Evolutionary conservation across 1,140 invertebrate species (phyloP), one percentile per base, ranked within the genome.

Genomic region (Neodiprion pinetum): DNA sequence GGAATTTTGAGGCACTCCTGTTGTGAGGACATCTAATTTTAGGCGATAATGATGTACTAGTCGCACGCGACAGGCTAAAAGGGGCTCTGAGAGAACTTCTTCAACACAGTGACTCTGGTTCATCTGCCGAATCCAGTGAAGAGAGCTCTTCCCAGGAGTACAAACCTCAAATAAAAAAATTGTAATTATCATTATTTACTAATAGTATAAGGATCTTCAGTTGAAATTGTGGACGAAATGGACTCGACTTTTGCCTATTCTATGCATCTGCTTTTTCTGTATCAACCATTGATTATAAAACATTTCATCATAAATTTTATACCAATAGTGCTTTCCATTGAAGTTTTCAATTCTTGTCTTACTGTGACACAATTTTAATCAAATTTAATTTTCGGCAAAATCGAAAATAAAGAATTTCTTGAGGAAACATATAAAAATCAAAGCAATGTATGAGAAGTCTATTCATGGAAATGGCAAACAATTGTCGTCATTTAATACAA

Each of bases 51-150:
- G 88, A 91, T 74, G 88, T 92, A n/a, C 82, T 87, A 1, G 88
- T 90, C 61, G 92, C 93, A n/a, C 88, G 93, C 68, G 91, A 92
- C 67, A 85, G 92, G 47, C 87, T 93, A 14, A 92, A 92, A 85
- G 92, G 92, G 53, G 92, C 92, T 48, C 82, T 94, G 23, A 86
- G 90, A 82, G 92, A 93, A 76, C 86, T 91, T 9, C 76, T 93
- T 21, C 90, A 91, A 49, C 90, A 91, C 47, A 88, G 88, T 73
- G 89, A 90, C 76, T 88, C 91, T 74, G 91, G 89, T 28, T 88
- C 87, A 72, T 90, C 90, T 7, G 85, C 76, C 40, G 87, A 89
- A n/a, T 88, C 87, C 12, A 83, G 81, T 9, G 86, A 88, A 71
- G 86, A 88, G 70, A 81, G 70, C 79, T 71, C 81, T 21, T 66